Conservation (phyloP, 2,888 invertebrate genomes). For the Amiota mariae region DNA sequence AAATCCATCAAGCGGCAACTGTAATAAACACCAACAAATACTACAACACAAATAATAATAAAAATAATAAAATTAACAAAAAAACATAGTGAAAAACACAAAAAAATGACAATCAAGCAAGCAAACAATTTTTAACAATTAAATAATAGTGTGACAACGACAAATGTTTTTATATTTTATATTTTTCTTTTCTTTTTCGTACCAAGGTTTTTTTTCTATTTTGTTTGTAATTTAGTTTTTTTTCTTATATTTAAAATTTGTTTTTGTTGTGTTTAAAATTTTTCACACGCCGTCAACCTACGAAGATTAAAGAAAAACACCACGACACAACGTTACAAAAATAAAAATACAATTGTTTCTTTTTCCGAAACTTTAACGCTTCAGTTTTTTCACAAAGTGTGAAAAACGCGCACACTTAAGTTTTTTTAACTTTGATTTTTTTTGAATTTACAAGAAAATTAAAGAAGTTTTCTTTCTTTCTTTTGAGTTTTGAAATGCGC, state of each 20-base stretch:
- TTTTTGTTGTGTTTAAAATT: neutral
- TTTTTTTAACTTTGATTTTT: no score
- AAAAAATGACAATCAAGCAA: no score
- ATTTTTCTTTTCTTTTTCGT: no score
- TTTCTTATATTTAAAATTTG: constrained; percentile 1
- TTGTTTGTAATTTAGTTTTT: neutral
- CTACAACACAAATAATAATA: neutral
- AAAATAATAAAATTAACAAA: constrained; percentile 12
- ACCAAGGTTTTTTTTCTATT: no score
- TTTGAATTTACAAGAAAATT: no score
- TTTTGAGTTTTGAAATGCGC: constrained; percentile 50
- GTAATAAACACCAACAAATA: neutral
- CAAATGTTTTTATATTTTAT: no score
- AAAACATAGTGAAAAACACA: neutral
- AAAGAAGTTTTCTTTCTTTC: no score
- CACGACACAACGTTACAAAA: neutral
- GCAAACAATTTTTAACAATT: constrained; percentile 14
- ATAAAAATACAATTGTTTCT: constrained; percentile 10
- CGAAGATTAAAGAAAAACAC: constrained; percentile 10
- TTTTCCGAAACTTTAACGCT: neutral
- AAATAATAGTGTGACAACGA: constrained; percentile 25
- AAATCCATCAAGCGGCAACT: neutral
- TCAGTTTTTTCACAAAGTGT: neutral
- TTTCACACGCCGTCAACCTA: constrained; percentile 14
- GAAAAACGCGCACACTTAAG: no score